A percentile compares a stretch with the other conserved stretches of the same genome.
Conservation (phyloP, 1,140 invertebrate genomes). For the Plodia interpunctella region DNA sequence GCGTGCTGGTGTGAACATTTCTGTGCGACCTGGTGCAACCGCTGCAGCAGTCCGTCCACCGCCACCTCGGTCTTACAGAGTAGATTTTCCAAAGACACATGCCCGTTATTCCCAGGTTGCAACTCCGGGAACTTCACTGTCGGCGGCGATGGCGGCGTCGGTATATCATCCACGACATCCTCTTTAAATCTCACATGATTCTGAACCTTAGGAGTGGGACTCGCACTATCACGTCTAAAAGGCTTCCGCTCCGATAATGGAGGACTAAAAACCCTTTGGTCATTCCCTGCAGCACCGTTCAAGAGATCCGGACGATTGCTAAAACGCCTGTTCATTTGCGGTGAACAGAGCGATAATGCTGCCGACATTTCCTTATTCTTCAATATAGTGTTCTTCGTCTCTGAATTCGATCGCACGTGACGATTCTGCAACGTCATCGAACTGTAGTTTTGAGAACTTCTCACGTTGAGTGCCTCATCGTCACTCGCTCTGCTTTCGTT, state of each 20-base stretch:
- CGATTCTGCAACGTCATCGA: slow-evolving; percentile 64
- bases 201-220: slow-evolving; percentile 52
- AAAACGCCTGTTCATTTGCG: slow-evolving; percentile 74
- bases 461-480: slow-evolving; percentile 46
- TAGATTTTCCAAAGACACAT: slow-evolving; percentile 79
- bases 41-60: slow-evolving; percentile 80
- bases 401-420: slow-evolving; percentile 69
- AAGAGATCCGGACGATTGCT: slow-evolving; percentile 59
- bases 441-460: slow-evolving; percentile 70
- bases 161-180: slow-evolving; percentile 66
- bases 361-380: slow-evolving; percentile 72
- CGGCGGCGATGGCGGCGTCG: slow-evolving; percentile 68
- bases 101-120: slow-evolving; percentile 73
- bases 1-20: slow-evolving; percentile 82
- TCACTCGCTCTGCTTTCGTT: slow-evolving; percentile 56
- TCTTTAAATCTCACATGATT: slow-evolving; percentile 75
- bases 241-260: slow-evolving; percentile 49
- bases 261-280: slow-evolving; percentile 49
- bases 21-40: slow-evolving; percentile 82
- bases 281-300: slow-evolving; percentile 55
- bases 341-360: slow-evolving; percentile 71
- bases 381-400: slow-evolving; percentile 70
- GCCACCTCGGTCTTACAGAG: slow-evolving; percentile 82
- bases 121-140: slow-evolving; percentile 68
- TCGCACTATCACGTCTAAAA: slow-evolving; percentile 49